phyloP scores from a whole-genome alignment of 1,140 invertebrate genomes.

The Bombus vancouverensis region DNA sequence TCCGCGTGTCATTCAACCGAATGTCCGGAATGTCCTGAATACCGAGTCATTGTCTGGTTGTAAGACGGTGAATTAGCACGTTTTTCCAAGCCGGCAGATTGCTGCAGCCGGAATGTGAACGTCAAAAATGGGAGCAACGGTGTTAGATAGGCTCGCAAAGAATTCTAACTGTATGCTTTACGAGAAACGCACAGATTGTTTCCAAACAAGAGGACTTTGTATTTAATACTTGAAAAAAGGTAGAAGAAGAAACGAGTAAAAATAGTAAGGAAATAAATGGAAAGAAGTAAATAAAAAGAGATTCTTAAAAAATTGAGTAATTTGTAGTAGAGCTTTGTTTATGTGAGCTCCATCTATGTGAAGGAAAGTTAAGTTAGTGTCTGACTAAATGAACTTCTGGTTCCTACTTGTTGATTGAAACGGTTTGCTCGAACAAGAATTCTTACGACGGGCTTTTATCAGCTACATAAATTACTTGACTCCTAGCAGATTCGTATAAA shows the following conservation, averaged over 20 bases:
- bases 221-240: neutral
- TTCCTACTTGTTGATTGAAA: no score
- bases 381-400: no score
- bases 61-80: slow-evolving; percentile 21
- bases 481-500: no score
- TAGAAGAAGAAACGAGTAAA: neutral
- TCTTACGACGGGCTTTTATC: no score
- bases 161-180: slow-evolving; percentile 12
- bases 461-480: no score
- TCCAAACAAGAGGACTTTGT: neutral
- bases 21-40: slow-evolving; percentile 48
- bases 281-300: no score
- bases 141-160: slow-evolving; percentile 32
- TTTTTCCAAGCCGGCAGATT: slow-evolving; percentile 28
- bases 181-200: neutral
- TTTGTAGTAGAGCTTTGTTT: no score
- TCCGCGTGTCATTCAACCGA: neutral
- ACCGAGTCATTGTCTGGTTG: slow-evolving; percentile 45
- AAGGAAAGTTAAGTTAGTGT: no score
- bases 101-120: slow-evolving; percentile 49
- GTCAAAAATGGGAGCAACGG: slow-evolving; percentile 38
- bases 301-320: no score
- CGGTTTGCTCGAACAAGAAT: no score
- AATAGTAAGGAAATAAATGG: no score
- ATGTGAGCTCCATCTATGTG: no score